Evolutionary conservation across 92 coral and sea anemone genomes (phyloP), one percentile per base, ranked within the genome.

Genomic region (Actinernus sp.): DNA sequence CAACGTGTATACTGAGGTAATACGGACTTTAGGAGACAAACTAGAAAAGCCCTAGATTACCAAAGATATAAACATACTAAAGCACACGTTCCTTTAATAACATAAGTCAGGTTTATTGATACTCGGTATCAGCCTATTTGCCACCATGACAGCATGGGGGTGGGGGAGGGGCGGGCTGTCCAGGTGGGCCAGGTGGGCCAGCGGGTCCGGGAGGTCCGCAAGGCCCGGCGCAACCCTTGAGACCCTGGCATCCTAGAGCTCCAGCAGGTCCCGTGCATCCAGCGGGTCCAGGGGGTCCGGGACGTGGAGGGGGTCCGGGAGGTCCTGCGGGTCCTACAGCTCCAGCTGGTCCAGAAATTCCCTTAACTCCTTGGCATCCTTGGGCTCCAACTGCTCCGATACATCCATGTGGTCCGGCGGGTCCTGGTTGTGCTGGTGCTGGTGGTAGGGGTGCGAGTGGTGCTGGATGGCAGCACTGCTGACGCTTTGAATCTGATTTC

Each of bases 351-450:
- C 98, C 98, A 13, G 89, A 82, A 22, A 65, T 38, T 55, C 98
- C 98, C 55, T 74, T 74, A 57, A 83, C 74, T 44, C 98, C 98
- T 20, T 81, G 90, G 62, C 88, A 91, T 33, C 93, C 93, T 44
- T 69, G 79, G 36, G 82, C 40, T 55, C 93, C 93, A 34, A 43
- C 30, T 47, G 53, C 74, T 53, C 93, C 93, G 45, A 47, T 67
- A 61, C 87, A 81, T 56, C 98, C 98, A n/a, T 96, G 65, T 45
- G 91, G 73, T 44, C 98, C 98, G 19, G 98, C 93, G 29, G 98
- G 96, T 48, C 98, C 98, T 23, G 98, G 44, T 36, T 65, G 62
- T 38, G 78, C 65, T 18, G 67, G 66, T 44, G 78, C 45, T 43
- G 78, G 78, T 7, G 34, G 53, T 26, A 12, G 26, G 37, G 78